These are phyloP conservation scores for Papilio aristodemus DNA, from an alignment of 1,140 invertebrate genomes.

Conservation along the genomic window DNA sequence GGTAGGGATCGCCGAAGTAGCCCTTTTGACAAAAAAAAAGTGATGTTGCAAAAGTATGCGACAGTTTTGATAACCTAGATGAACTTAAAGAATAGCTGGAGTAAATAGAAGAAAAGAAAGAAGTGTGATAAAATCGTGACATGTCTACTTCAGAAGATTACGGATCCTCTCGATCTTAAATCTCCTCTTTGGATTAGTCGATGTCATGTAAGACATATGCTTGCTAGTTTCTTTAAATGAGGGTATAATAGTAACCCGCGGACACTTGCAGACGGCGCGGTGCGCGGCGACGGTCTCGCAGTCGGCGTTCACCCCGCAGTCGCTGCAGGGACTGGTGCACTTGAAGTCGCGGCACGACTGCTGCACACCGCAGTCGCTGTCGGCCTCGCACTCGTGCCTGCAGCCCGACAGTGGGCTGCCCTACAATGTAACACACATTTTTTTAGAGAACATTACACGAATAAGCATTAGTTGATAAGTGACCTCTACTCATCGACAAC, in stretches of 20 bases:
- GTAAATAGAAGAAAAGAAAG: too few relatives aligned
- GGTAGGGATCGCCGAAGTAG: conserved; percentile 87
- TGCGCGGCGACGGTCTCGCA: conserved; percentile 89
- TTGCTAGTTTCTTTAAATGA: conserved; percentile 8
- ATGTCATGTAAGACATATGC: too few relatives aligned
- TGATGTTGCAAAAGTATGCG: too few relatives aligned
- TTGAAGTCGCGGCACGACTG: conserved; percentile 88
- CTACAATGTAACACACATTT: conserved; percentile 59
- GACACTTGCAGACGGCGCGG: conserved; percentile 89
- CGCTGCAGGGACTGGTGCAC: conserved; percentile 88
- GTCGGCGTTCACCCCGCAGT: conserved; percentile 89
- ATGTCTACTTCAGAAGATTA: too few relatives aligned
- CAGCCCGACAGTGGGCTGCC: conserved; percentile 89
- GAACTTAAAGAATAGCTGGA: too few relatives aligned
- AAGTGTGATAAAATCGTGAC: too few relatives aligned
- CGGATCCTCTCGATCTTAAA: too few relatives aligned
- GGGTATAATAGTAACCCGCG: conserved; percentile 83
- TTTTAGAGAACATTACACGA: too few relatives aligned
- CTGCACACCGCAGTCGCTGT: conserved; percentile 86
- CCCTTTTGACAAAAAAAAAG: conserved; percentile 80
- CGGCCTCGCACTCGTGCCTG: conserved; percentile 88
- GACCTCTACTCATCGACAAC: too few relatives aligned
- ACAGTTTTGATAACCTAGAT: too few relatives aligned
- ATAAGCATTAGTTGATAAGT: too few relatives aligned
- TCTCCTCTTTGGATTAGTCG: too few relatives aligned